Percentiles rank a stretch among this genome's conserved stretches.
phyloP scores from a whole-genome alignment of 2,888 invertebrate species.

The Chirona hameri region DNA sequence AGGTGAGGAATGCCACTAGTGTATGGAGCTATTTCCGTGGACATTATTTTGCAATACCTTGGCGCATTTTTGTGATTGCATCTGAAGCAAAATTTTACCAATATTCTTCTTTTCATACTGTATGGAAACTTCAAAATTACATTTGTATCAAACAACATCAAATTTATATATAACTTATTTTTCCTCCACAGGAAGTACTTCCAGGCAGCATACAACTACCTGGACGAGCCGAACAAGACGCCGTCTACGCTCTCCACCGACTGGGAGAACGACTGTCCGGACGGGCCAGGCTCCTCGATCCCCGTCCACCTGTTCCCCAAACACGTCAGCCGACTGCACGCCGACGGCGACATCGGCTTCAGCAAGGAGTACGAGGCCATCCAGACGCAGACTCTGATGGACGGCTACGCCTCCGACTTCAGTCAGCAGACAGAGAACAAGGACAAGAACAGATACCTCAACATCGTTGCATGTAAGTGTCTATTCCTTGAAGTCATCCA shows the following conservation, averaged over 20 bases:
- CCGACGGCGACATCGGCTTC: slow-evolving; percentile 91
- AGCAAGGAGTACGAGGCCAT: slow-evolving; percentile 92
- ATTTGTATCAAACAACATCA: too few species aligned
- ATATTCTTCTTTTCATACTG: too few species aligned
- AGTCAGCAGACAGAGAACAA: slow-evolving; percentile 89
- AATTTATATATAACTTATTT: too few species aligned
- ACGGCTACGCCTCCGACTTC: slow-evolving; percentile 75
- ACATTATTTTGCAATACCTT: too few species aligned
- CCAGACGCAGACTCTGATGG: slow-evolving; percentile 68
- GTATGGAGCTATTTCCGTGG: too few species aligned
- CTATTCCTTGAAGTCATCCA: too few species aligned
- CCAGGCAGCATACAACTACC: slow-evolving; percentile 72
- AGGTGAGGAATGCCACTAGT: too few species aligned
- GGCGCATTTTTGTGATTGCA: too few species aligned
- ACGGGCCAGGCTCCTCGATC: slow-evolving; percentile 55
- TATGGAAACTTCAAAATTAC: too few species aligned
- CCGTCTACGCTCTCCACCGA: slow-evolving; percentile 55
- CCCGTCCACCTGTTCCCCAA: slow-evolving; percentile 70
- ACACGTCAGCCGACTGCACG: slow-evolving; percentile 82
- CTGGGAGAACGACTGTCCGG: slow-evolving; percentile 58
- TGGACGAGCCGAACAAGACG: slow-evolving; percentile 65
- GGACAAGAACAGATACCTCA: slow-evolving; percentile 89
- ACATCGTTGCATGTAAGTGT: slow-evolving; percentile 93
- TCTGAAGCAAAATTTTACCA: too few species aligned
- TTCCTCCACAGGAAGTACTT: slow-evolving; percentile 64